phyloP scores from a whole-genome alignment of 1,140 invertebrate species.

The Teleogryllus occipitalis region DNA sequence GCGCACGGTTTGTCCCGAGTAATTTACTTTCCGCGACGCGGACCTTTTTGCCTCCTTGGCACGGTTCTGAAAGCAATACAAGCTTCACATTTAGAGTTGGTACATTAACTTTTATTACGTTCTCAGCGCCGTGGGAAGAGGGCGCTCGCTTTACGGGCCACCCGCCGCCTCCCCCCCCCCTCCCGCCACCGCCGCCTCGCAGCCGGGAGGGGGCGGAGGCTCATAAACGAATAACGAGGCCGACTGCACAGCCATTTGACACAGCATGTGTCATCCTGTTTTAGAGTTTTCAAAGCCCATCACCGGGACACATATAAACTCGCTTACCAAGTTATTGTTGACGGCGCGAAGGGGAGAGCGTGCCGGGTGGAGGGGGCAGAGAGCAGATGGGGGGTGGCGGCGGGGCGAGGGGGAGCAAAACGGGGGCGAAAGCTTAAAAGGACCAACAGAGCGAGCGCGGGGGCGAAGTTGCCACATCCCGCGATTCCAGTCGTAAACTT shows the following conservation, averaged over 20 bases:
- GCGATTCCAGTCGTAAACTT: background rate
- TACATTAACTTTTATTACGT: background rate
- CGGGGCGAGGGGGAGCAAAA: background rate
- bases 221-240: conserved; percentile 4
- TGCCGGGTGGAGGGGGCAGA: background rate
- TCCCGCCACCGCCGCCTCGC: too few relatives aligned
- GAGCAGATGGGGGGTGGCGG: too few relatives aligned
- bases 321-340: conserved; percentile 1
- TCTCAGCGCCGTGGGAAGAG: background rate
- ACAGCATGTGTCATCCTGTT: background rate
- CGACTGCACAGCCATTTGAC: background rate
- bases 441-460: too few relatives aligned
- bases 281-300: background rate
- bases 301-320: background rate
- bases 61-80: background rate
- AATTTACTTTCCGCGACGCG: background rate
- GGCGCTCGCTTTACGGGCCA: too few relatives aligned
- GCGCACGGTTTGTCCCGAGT: background rate
- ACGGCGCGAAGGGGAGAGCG: background rate
- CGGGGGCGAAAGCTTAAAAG: too few relatives aligned
- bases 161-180: too few relatives aligned
- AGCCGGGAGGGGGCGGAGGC: background rate
- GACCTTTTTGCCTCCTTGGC: background rate
- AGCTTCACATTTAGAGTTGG: background rate
- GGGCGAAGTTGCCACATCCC: background rate